Base-by-base conservation (phyloP, 2,113 vertebrate species). In the Salvelinus namaycush region DNA sequence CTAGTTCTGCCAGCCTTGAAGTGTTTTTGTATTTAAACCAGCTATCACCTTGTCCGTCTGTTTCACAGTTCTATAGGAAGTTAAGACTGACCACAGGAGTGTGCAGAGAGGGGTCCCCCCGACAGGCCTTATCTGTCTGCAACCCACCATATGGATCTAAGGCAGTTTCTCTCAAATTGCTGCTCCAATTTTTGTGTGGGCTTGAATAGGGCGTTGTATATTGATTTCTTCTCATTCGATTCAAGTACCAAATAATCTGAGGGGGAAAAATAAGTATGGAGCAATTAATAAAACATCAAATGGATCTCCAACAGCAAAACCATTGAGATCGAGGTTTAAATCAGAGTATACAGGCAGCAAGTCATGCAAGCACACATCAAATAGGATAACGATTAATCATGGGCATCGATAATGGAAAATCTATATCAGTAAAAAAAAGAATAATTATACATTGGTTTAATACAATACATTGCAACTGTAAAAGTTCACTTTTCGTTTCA, bases 231-330 rank as follows among this genome's bases (percentile, higher is more conserved):
- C 77, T 82, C 39, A 44, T 88, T 76, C 48, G 78, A 83, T 90
- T 89, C 84, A 87, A 89, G 88, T 89, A 90, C 78, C 72, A 73
- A 83, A 34, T 67, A 86, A 89, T 85, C 89, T 91, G 20, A 68
- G 44, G 22, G 60, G 51, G 64, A 27, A 9, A 1, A 24, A 29
- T 29, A 12, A n/a, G 59, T 22, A 76, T 1, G 7, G 14, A 44
- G 2, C 2, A 39, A 73, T 54, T 54, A 16, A 54, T 54, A 54
- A 54, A 54, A 16, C 51, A 54, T 54, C 8, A 44, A 44, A 44
- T 2, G 7, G 90, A 99, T 95, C 57, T 99, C 97, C 86, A 96
- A 97, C 87, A 99, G 3, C 49, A 54, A 54, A 54, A 54, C 49
- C 49, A 18, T 54, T 54, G 13, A 51, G 49, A 51, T 51, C 13